These are phyloP conservation scores for Channa striata DNA, from an alignment of 2,797 vertebrate species.

Conservation along the genomic window DNA sequence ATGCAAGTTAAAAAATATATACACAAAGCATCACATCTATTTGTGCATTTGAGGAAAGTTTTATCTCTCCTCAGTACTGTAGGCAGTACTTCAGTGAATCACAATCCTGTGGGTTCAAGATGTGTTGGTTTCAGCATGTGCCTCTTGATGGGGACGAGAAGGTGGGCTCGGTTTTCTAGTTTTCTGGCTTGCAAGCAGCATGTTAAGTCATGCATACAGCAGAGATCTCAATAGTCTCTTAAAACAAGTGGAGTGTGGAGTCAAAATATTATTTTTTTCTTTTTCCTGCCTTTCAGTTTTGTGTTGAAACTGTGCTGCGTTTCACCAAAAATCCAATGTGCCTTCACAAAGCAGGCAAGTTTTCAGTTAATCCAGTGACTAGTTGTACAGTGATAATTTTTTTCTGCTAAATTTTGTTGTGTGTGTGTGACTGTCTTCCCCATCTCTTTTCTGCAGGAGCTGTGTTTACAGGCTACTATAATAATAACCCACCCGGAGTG, in stretches of 20 bases:
- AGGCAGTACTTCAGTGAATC: constrained; percentile 89
- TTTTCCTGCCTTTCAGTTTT: constrained; percentile 82
- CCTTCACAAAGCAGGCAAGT: constrained; percentile 90
- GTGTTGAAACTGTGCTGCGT: constrained; percentile 85
- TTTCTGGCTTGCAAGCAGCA: not conserved
- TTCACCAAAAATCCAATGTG: constrained; percentile 83
- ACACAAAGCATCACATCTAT: too few species aligned
- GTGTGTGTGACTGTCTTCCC: not conserved
- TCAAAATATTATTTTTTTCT: not conserved
- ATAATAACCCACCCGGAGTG: constrained; percentile 81
- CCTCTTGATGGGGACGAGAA: constrained; percentile 89
- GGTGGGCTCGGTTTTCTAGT: constrained; percentile 75
- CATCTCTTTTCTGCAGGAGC: constrained; percentile 75
- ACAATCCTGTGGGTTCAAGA: constrained; percentile 80
- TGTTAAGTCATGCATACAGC: not conserved
- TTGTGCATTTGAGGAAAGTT: not conserved
- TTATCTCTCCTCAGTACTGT: constrained; percentile 84
- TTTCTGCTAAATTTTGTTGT: too few species aligned
- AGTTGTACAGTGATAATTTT: not conserved
- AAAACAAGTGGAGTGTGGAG: too few species aligned
- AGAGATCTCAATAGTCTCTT: too few species aligned
- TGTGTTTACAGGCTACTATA: constrained; percentile 89
- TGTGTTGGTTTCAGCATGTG: constrained; percentile 88
- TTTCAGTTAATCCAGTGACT: not conserved
- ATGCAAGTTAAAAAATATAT: too few species aligned